A percentile compares a stretch with the other conserved stretches of the same genome.
Evolutionary conservation across 2,888 invertebrate species (phyloP).

Genomic region (Synergus laeviventris): DNA sequence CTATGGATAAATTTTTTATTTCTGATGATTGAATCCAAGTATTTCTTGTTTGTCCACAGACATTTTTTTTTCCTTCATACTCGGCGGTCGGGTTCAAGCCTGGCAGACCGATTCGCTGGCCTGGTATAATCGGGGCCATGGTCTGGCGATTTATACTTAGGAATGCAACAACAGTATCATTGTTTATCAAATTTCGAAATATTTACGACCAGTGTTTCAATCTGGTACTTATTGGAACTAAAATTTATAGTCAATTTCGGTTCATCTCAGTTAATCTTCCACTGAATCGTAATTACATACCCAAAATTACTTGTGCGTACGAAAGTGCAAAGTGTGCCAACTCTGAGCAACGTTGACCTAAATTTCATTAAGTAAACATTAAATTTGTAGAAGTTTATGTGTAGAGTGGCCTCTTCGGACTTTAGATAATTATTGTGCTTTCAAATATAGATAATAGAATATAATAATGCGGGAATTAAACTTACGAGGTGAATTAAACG

Average conservation of each 20-base stretch:
- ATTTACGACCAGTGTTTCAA: constrained; percentile 10
- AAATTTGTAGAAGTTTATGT: not conserved
- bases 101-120: too few relatives aligned
- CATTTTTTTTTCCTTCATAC: too few relatives aligned
- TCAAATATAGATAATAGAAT: not conserved
- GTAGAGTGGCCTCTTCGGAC: not conserved
- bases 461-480: too few relatives aligned
- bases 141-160: too few relatives aligned
- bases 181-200: constrained; percentile 12
- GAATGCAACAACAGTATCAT: constrained; percentile 4
- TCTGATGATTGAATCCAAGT: too few relatives aligned
- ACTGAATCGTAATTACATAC: not conserved
- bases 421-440: not conserved
- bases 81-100: too few relatives aligned
- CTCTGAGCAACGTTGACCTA: not conserved
- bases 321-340: not conserved
- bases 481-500: too few relatives aligned
- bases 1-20: too few relatives aligned
- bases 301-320: constrained; percentile 1
- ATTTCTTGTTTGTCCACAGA: too few relatives aligned
- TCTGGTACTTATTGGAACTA: not conserved
- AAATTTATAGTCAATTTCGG: constrained; percentile 10
- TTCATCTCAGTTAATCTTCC: not conserved
- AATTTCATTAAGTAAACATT: not conserved
- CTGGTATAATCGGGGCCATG: too few relatives aligned